Base-by-base conservation (phyloP, 2,888 invertebrate genomes). In the Gryllus longicercus region DNA sequence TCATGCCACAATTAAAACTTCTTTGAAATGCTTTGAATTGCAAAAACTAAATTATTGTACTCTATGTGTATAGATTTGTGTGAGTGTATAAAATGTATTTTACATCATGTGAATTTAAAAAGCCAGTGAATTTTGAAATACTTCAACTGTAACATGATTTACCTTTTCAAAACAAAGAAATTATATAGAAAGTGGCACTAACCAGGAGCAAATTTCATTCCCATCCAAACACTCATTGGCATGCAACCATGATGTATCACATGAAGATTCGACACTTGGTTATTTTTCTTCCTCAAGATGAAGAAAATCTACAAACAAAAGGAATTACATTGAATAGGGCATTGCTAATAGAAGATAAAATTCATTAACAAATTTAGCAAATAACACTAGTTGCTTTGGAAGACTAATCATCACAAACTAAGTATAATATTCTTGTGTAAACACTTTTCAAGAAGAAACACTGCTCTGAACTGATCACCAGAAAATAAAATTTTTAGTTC, bases 171-270 rank as follows among this genome's bases (percentile, higher is more conserved):
- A 38, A 38, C 63, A 63, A 63, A 63, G n/a, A 63, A 14, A 63
- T 18, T 63, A 84, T 82, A 83, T 51, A 21, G 25, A 25, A 77
- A 63, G 3, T 77, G 38, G 77, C 10, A 87, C 89, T 88, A 87
- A 95, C 95, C 96, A 86, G 97, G 96, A 75, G 96, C 96, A 88
- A 97, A 97, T 87, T 96, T 96, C 85, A 97, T 91, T 76, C 97
- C 97, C 91, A 97, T 94, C 96, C 96, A 97, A 80, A 93, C 97
- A 12, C 96, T 96, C 91, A 97, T 93, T 78, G 98, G 98, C 97
- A 98, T 98, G 84, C 96, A 93, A 81, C 97, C 97, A 87, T 98
- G 98, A 88, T 98, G 98, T 86, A 97, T 96, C 83, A 98, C 97
- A 89, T 98, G 98, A 82, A 98, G 91, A 75, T 95, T 95, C 79